These are phyloP conservation scores for Drosophila baimaii DNA, from an alignment of 1,140 invertebrate species.

Conservation along the genomic window DNA sequence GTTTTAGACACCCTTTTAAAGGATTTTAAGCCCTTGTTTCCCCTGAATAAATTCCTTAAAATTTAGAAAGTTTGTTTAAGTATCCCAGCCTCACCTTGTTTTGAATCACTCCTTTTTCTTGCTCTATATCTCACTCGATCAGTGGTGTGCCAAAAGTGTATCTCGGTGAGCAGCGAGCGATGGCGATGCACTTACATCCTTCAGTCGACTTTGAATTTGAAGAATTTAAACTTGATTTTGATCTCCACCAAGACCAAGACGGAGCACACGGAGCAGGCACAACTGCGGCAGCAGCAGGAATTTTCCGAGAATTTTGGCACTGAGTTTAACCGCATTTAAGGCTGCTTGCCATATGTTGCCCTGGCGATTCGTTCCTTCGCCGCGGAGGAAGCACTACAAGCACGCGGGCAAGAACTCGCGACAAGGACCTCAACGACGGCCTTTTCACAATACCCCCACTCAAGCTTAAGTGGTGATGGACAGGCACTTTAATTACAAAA, in stretches of 20 bases:
- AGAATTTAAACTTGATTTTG: slow-evolving; percentile 56
- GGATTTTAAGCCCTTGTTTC: no score
- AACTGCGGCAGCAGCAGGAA: slow-evolving; percentile 54
- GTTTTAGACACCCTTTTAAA: no score
- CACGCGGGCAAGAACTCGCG: slow-evolving; percentile 23
- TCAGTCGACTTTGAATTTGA: slow-evolving; percentile 58
- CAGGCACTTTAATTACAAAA: slow-evolving; percentile 64
- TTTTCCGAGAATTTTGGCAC: slow-evolving; percentile 28
- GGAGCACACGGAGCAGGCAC: slow-evolving; percentile 45
- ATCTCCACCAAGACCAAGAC: slow-evolving; percentile 47
- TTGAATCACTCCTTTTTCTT: neutral
- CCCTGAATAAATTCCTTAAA: no score
- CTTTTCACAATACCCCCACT: neutral
- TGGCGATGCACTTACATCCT: slow-evolving; percentile 34
- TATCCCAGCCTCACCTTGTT: slow-evolving; percentile 2
- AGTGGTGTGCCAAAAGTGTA: neutral
- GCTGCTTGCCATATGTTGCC: slow-evolving; percentile 56
- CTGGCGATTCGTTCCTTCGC: slow-evolving; percentile 34
- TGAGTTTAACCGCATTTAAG: slow-evolving; percentile 59
- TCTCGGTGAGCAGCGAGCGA: neutral
- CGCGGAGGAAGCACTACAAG: slow-evolving; percentile 51
- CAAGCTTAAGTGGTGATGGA: slow-evolving; percentile 20
- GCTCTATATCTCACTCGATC: slow-evolving; percentile 2
- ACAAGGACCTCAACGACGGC: neutral
- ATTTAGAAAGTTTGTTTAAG: neutral